Conservation (phyloP, 1,140 invertebrate genomes). For the Maconellicoccus hirsutus region DNA sequence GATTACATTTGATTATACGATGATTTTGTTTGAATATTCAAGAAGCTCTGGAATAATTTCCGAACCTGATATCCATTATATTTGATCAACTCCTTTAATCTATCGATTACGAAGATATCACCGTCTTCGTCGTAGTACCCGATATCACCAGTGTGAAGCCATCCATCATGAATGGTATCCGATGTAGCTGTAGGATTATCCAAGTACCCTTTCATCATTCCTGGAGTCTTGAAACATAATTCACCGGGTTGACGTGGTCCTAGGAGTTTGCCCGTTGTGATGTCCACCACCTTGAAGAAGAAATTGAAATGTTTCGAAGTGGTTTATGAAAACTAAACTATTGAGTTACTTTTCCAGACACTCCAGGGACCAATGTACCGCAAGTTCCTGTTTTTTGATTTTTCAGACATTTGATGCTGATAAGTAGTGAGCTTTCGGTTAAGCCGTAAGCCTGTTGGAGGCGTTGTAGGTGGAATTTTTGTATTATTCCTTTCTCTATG, state of each 20-base stretch:
- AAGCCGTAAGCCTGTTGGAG: conserved; percentile 52
- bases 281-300: conserved; percentile 41
- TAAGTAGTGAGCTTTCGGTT: conserved; percentile 49
- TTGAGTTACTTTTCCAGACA: conserved; percentile 42
- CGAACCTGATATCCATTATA: conserved; percentile 63
- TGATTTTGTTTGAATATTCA: neutral
- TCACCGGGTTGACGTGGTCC: conserved; percentile 51
- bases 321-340: conserved; percentile 35
- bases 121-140: conserved; percentile 58
- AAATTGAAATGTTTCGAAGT: conserved; percentile 34
- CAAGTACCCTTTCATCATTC: conserved; percentile 54
- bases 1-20: conserved; percentile 13
- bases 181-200: conserved; percentile 48
- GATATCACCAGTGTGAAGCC: conserved; percentile 67
- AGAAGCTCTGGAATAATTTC: neutral
- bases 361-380: conserved; percentile 38
- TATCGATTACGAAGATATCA: conserved; percentile 58
- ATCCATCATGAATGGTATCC: conserved; percentile 52
- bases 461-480: conserved; percentile 27
- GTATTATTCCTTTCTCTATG: conserved; percentile 23
- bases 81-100: conserved; percentile 68
- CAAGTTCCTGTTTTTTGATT: conserved; percentile 26
- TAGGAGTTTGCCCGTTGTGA: conserved; percentile 45
- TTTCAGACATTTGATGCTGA: conserved; percentile 28
- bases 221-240: conserved; percentile 51